phyloP scores from a whole-genome alignment of 2,888 invertebrate species.

The Tolmerus cingulatus region DNA sequence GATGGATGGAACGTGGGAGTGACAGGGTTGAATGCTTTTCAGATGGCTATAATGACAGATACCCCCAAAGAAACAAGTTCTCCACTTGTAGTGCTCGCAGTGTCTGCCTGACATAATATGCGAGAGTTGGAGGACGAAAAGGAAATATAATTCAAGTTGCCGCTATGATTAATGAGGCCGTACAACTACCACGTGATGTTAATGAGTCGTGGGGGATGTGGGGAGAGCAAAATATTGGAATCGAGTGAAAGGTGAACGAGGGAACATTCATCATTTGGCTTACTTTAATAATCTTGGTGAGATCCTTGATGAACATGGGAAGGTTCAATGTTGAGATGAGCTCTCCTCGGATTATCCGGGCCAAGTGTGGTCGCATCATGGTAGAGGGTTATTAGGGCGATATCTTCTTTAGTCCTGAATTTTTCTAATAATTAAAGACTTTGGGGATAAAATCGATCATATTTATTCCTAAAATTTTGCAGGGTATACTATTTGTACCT shows the following conservation, averaged over 20 bases:
- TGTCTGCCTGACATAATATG: neutral
- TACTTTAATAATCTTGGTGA: conserved; percentile 18
- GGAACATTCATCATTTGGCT: conserved; percentile 21
- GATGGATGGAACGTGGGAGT: conserved; percentile 4
- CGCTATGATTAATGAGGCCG: conserved; percentile 38
- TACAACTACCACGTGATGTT: conserved; percentile 36
- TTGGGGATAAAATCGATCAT: neutral
- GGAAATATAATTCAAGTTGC: conserved; percentile 31
- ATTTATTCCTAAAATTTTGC: neutral
- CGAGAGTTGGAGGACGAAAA: neutral
- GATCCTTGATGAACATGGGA: conserved; percentile 17
- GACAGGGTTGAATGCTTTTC: conserved; percentile 39
- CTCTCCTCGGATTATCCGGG: neutral
- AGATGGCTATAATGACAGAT: conserved; percentile 36
- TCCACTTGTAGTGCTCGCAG: conserved; percentile 16
- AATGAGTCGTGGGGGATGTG: conserved; percentile 29
- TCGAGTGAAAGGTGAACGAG: conserved; percentile 14
- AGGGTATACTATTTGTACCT: neutral
- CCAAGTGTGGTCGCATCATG: neutral
- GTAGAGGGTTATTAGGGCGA: neutral
- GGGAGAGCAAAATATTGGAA: neutral
- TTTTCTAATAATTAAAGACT: neutral
- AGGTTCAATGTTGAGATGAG: neutral
- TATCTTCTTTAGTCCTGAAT: neutral
- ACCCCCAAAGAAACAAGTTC: conserved; percentile 25